Base-by-base conservation (phyloP, 2,888 invertebrate species). In the Drosophila algonquin region DNA sequence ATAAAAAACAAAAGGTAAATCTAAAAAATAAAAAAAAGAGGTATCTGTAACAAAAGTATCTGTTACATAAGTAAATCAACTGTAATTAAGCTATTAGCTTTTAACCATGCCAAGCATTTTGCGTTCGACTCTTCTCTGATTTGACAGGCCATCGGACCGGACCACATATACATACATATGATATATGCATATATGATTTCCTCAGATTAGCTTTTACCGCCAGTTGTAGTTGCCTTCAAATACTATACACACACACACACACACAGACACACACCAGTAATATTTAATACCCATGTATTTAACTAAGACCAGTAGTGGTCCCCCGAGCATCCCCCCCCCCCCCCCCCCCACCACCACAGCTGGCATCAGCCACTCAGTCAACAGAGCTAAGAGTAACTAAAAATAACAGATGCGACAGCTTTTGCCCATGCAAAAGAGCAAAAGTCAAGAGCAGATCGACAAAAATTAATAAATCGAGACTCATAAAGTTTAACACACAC, bases 41-140 rank as follows among this genome's bases (percentile, higher is more conserved):
- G 51, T 45, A 47, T 40, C 40, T 40, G 40, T 40, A 48, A 62
- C 24, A 55, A 63, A 69, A 70, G 60, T 30, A 8, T 30, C 30
- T 30, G 30, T 32, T 32, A 35, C 35, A 77, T 71, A 58, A 52
- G 53, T 56, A 61, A 71, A 57, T 52, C 32, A 55, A 61, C 65
- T 68, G 44, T 61, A 68, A 65, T 63, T 71, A 75, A 68, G 76
- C 77, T 72, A 73, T 74, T 83, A 83, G 87, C 87, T 86, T 81
- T 77, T 76, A 80, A 77, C 81, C 81, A 86, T 83, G 86, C 86
- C 81, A 86, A 83, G 83, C 83, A 83, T 83, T 83, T 81, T 75
- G 48, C 57, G 80, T 80, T 82, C 24, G 24, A 58, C 60, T 73
- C 14, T 44, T 18, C 45, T 59, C 59, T 35, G 18, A n/a, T 54